Evolutionary conservation across 2,888 invertebrate species (phyloP).

Genomic region (Scaptomyza polygonia): DNA sequence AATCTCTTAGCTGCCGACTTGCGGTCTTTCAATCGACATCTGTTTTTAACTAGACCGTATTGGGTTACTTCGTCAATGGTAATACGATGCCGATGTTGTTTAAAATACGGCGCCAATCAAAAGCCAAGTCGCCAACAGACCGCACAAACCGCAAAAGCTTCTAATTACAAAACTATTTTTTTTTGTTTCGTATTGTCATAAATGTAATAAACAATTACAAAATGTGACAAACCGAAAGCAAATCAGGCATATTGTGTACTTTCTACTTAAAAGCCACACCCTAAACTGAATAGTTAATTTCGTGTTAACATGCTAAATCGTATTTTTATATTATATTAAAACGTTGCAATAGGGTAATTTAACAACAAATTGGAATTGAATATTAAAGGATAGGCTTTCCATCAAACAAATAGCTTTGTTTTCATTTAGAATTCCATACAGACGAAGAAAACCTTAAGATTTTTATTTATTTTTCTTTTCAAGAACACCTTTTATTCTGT

Average conservation of each 20-base stretch:
- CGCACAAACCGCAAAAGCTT: neutral
- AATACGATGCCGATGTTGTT: conserved; percentile 3
- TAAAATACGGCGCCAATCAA: neutral
- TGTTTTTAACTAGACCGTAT: neutral
- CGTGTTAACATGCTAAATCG: neutral
- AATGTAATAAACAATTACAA: neutral
- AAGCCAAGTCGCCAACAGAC: neutral
- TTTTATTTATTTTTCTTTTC: too few species aligned
- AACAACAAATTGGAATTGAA: too few species aligned
- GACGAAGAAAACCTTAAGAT: too few species aligned
- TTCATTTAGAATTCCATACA: too few species aligned
- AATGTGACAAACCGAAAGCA: neutral
- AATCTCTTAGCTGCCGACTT: too few species aligned
- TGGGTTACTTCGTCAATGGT: neutral
- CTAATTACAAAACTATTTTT: conserved; percentile 11
- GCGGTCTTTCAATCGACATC: neutral
- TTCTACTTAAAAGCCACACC: neutral
- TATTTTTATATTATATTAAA: too few species aligned
- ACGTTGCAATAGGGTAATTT: too few species aligned
- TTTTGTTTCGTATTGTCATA: neutral
- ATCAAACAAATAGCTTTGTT: too few species aligned
- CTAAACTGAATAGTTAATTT: neutral
- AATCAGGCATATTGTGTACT: neutral
- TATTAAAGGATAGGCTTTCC: too few species aligned
- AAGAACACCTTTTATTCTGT: too few species aligned